A percentile compares a stretch with the other conserved stretches of the same genome.
Evolutionary conservation across 2,888 invertebrate species (phyloP).

Genomic region (Sepiola atlantica): DNA sequence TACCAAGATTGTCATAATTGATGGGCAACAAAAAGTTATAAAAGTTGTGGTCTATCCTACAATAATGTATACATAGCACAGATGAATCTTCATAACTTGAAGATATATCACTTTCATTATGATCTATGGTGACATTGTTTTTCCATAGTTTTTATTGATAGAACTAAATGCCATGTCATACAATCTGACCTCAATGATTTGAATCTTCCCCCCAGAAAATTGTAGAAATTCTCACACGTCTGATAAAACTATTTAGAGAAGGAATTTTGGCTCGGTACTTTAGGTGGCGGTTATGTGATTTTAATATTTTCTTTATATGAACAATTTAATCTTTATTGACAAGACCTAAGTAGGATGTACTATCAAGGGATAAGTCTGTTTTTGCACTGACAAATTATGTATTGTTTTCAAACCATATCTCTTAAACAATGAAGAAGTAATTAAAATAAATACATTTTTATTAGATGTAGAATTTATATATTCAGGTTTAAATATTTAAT

Average conservation of each 20-base stretch:
- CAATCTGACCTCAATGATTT: not conserved
- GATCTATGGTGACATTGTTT: no score
- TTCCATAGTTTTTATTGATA: not conserved
- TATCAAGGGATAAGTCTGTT: not conserved
- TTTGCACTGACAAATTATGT: not conserved
- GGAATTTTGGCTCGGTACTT: not conserved
- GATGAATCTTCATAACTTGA: no score
- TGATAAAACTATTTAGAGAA: not conserved
- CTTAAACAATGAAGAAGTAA: not conserved
- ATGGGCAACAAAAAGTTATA: no score
- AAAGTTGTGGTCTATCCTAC: no score
- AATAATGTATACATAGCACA: no score
- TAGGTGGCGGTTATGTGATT: not conserved
- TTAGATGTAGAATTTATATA: not conserved
- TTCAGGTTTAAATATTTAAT: not conserved
- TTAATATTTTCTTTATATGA: not conserved
- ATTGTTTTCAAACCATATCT: no score
- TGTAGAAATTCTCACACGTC: not conserved
- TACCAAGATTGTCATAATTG: no score
- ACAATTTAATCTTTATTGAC: not conserved
- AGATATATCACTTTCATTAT: no score
- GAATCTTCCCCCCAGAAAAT: not conserved
- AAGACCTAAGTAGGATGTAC: not conserved
- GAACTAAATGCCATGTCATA: not conserved
- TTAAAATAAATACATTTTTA: not conserved